Conservation (phyloP, 2,797 vertebrate species). For the Diplodus sargus region DNA sequence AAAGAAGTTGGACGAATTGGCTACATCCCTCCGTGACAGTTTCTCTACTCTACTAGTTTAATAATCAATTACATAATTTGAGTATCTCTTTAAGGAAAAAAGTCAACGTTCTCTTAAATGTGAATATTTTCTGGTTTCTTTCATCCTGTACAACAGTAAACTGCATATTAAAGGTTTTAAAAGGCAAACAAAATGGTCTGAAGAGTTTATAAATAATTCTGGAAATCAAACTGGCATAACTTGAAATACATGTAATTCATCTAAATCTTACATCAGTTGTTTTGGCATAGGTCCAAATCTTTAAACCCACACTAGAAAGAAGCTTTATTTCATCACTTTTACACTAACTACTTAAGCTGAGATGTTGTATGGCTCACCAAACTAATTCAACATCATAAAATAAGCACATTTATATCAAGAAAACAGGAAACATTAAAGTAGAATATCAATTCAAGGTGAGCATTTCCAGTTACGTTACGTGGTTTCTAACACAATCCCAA, state of each 20-base stretch:
- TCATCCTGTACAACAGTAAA: no score
- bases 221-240: background rate
- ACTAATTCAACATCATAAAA: background rate
- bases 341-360: no score
- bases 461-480: background rate
- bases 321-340: background rate
- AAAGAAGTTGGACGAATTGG: constrained; percentile 1
- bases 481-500: background rate
- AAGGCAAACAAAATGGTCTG: background rate
- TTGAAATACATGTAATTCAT: background rate
- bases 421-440: background rate
- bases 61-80: no score
- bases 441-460: background rate
- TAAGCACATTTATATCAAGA: background rate
- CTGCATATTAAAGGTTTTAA: no score
- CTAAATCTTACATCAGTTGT: background rate
- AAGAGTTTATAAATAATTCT: background rate
- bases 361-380: background rate
- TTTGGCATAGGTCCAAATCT: background rate
- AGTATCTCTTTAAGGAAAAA: no score
- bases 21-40: background rate
- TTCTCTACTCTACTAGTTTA: background rate
- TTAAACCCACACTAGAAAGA: background rate
- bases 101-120: no score
- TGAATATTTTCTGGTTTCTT: no score